Conservation (phyloP, 2,113 vertebrate genomes). For the Globicephala melas region DNA sequence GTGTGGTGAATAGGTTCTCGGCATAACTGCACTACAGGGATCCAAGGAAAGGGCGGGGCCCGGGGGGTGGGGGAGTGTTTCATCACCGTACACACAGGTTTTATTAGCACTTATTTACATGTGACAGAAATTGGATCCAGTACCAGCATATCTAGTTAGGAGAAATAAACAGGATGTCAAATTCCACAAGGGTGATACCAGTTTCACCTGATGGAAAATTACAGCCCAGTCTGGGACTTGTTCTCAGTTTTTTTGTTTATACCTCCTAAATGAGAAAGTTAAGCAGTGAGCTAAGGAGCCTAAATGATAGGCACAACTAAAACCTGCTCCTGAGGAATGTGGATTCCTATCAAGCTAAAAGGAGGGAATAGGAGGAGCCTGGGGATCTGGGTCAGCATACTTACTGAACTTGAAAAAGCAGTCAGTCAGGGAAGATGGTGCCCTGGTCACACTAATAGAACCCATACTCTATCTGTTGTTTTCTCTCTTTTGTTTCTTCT, state of each 20-base stretch:
- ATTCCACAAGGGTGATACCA: slow-evolving; percentile 46
- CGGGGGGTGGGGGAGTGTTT: background rate
- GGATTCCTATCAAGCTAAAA: slow-evolving; percentile 20
- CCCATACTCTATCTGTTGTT: background rate
- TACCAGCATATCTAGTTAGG: slow-evolving; percentile 55
- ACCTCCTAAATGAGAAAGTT: slow-evolving; percentile 59
- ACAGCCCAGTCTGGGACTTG: slow-evolving; percentile 33
- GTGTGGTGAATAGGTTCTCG: slow-evolving; percentile 42
- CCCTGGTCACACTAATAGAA: background rate
- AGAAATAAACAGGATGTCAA: slow-evolving; percentile 41
- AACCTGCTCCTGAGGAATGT: slow-evolving; percentile 63
- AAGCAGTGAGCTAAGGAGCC: slow-evolving; percentile 43
- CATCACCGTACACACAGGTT: slow-evolving; percentile 15
- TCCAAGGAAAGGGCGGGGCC: background rate
- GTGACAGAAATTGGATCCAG: slow-evolving; percentile 52
- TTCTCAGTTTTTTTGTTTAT: slow-evolving; percentile 36
- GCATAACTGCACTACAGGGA: background rate
- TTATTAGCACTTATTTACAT: slow-evolving; percentile 46
- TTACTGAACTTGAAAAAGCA: slow-evolving; percentile 23
- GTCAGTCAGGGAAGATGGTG: background rate
- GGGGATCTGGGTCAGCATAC: slow-evolving; percentile 40
- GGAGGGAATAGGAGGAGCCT: slow-evolving; percentile 11
- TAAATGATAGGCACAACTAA: slow-evolving; percentile 53
- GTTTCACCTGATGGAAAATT: slow-evolving; percentile 64
- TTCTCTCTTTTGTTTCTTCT: background rate